Conservation (phyloP, 2,113 vertebrate genomes). For the Irena cyanogastra region DNA sequence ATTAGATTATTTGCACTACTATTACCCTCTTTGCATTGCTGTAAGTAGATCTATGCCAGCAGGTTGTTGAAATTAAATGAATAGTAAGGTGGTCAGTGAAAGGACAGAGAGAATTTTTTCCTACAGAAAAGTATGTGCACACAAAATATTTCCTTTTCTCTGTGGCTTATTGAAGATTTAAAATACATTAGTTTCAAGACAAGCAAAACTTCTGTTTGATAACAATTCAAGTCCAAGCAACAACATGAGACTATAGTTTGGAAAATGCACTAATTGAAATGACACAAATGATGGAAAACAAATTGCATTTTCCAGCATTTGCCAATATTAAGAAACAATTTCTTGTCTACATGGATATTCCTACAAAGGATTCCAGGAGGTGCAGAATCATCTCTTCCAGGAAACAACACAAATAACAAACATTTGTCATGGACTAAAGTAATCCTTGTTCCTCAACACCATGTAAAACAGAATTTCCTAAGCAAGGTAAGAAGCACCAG, state of each 20-base stretch:
- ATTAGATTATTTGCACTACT: neutral
- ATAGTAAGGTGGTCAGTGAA: neutral
- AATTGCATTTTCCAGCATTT: neutral
- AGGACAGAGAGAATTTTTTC: neutral
- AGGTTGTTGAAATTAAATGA: neutral
- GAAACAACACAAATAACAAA: neutral
- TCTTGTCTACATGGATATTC: neutral
- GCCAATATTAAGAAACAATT: neutral
- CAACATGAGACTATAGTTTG: neutral
- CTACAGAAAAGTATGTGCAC: neutral
- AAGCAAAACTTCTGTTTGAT: neutral
- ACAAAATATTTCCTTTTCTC: neutral
- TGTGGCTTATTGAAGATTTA: neutral
- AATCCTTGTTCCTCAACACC: neutral
- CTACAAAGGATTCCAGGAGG: neutral
- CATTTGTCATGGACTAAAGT: neutral
- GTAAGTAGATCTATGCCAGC: neutral
- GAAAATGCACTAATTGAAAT: neutral
- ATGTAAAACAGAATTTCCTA: neutral
- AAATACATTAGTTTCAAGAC: neutral
- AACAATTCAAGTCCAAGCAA: neutral
- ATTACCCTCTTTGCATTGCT: neutral
- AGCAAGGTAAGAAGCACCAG: neutral
- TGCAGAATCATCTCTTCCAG: neutral
- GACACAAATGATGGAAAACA: neutral